These are phyloP conservation scores for Muraenolepis orangiensis DNA, from an alignment of 2,797 vertebrate genomes.

Conservation along the genomic window DNA sequence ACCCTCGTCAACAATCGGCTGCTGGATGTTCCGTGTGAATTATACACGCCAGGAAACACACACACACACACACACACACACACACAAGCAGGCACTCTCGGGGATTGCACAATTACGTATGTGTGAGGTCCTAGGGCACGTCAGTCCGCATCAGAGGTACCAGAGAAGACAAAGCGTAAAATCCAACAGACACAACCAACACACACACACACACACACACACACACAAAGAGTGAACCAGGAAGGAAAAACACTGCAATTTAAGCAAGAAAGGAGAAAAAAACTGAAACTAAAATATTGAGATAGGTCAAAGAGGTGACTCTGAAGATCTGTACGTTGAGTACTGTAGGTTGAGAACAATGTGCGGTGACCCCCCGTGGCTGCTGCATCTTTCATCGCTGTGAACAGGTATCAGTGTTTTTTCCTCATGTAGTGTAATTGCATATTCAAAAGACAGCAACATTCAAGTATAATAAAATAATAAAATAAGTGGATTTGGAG, in stretches of 20 bases:
- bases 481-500: neutral
- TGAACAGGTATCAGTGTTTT: neutral
- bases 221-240: no score
- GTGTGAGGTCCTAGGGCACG: neutral
- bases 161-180: neutral
- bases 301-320: no score
- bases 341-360: no score
- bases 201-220: neutral
- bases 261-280: no score
- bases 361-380: no score
- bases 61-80: constrained; percentile 1
- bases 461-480: neutral
- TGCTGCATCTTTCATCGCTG: neutral
- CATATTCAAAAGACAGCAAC: neutral
- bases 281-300: no score
- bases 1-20: constrained; percentile 17
- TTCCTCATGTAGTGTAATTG: neutral
- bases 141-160: neutral
- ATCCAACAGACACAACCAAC: neutral
- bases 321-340: no score
- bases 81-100: neutral
- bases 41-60: constrained; percentile 4
- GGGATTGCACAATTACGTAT: neutral
- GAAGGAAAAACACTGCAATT: no score
- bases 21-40: constrained; percentile 7